These are phyloP conservation scores for Oreortyx pictus DNA, from an alignment of 2,797 vertebrate species.

Conservation along the genomic window DNA sequence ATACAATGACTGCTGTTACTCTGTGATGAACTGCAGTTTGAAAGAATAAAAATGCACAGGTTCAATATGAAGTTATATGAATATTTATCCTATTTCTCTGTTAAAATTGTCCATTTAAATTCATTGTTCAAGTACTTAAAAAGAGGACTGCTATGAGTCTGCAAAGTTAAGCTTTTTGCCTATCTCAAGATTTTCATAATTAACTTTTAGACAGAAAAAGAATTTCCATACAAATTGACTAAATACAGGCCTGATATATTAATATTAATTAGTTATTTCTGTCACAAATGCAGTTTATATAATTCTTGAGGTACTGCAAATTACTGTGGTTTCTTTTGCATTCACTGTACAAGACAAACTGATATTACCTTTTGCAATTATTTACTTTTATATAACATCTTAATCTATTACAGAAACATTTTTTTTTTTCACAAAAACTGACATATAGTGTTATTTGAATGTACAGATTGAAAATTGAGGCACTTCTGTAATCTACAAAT, in stretches of 20 bases:
- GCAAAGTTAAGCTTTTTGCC: background rate
- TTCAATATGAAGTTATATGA: background rate
- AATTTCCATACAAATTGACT: background rate
- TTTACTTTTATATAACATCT: background rate
- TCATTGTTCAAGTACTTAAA: background rate
- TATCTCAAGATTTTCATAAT: background rate
- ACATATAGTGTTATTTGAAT: background rate
- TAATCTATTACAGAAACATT: conserved; percentile 9
- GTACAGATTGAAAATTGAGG: background rate
- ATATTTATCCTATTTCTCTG: background rate
- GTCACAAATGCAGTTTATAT: conserved; percentile 3
- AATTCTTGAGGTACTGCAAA: background rate
- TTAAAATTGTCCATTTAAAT: background rate
- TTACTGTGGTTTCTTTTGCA: background rate
- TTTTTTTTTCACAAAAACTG: background rate
- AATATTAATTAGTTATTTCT: conserved; percentile 29
- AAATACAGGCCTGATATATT: background rate
- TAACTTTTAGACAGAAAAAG: background rate
- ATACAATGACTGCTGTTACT: background rate
- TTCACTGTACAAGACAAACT: background rate
- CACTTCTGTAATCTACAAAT: background rate
- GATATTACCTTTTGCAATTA: conserved; percentile 24
- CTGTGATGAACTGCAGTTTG: background rate
- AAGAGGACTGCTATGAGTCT: background rate
- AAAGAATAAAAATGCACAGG: background rate